Percentiles rank a stretch among this genome's conserved stretches.
Conservation (phyloP, 2,113 vertebrate species). For the Forbesichthys agassizii region DNA sequence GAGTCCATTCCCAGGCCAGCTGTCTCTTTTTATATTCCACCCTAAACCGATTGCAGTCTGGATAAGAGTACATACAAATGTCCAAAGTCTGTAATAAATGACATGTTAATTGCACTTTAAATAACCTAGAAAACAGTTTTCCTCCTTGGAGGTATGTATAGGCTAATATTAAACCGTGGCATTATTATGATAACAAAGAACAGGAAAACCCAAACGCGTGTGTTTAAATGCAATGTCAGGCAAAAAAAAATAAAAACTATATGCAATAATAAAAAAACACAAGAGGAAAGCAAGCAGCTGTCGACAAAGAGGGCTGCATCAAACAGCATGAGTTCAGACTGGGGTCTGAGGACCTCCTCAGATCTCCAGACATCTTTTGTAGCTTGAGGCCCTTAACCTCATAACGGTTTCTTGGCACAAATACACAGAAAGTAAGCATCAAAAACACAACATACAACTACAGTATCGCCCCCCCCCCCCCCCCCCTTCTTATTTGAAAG, state of each 20-base stretch:
- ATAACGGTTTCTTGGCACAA: not conserved
- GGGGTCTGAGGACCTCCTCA: not conserved
- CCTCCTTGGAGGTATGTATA: too few species aligned
- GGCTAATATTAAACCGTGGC: too few species aligned
- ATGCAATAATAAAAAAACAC: not conserved
- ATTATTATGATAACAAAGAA: too few species aligned
- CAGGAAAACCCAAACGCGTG: too few species aligned
- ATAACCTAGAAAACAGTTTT: too few species aligned
- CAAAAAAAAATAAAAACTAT: not conserved
- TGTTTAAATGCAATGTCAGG: not conserved
- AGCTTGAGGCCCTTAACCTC: not conserved
- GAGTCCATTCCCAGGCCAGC: not conserved
- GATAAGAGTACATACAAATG: too few species aligned
- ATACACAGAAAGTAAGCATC: not conserved
- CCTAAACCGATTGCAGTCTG: not conserved
- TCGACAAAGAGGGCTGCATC: not conserved
- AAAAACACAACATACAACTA: not conserved
- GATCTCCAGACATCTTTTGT: constrained; percentile 11
- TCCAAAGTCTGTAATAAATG: too few species aligned
- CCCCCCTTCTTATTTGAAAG: constrained; percentile 2
- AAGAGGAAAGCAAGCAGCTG: not conserved
- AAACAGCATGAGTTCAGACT: not conserved
- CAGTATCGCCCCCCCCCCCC: not conserved
- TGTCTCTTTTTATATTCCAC: not conserved
- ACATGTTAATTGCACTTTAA: too few species aligned